A percentile compares a stretch with the other conserved stretches of the same genome.
phyloP scores from a whole-genome alignment of 2,888 invertebrate species.

The Ceriagrion tenellum region DNA sequence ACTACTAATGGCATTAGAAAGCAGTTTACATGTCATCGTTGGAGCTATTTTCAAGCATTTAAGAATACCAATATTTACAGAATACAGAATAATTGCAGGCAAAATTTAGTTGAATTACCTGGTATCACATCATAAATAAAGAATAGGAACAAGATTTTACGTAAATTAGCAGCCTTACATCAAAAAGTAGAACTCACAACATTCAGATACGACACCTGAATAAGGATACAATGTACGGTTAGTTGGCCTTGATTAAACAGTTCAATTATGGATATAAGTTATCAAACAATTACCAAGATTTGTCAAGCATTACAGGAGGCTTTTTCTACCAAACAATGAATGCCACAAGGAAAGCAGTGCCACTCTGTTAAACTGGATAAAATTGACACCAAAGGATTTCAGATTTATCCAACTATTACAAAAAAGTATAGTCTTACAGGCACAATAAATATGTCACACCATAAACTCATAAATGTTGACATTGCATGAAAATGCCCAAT shows the following conservation, averaged over 20 bases:
- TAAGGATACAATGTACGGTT: background rate
- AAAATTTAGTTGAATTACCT: background rate
- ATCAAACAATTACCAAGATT: background rate
- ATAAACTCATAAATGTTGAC: background rate
- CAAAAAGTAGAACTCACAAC: background rate
- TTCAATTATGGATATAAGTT: background rate
- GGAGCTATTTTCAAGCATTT: background rate
- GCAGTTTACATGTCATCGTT: background rate
- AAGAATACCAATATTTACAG: background rate
- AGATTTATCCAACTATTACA: background rate
- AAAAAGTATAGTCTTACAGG: background rate
- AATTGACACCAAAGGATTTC: background rate
- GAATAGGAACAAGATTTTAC: background rate
- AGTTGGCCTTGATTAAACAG: background rate
- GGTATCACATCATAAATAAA: background rate
- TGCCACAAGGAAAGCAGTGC: background rate
- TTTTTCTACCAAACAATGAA: background rate
- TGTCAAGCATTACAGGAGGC: background rate
- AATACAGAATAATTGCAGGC: background rate
- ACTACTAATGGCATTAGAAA: background rate
- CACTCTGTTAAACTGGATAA: background rate
- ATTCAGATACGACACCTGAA: background rate
- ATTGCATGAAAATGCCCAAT: background rate
- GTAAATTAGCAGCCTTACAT: slow-evolving; percentile 3
- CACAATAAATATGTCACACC: background rate